A percentile compares a stretch with the other conserved stretches of the same genome.
Conservation (phyloP, 2,888 invertebrate species). For the Callosobruchus maculatus region DNA sequence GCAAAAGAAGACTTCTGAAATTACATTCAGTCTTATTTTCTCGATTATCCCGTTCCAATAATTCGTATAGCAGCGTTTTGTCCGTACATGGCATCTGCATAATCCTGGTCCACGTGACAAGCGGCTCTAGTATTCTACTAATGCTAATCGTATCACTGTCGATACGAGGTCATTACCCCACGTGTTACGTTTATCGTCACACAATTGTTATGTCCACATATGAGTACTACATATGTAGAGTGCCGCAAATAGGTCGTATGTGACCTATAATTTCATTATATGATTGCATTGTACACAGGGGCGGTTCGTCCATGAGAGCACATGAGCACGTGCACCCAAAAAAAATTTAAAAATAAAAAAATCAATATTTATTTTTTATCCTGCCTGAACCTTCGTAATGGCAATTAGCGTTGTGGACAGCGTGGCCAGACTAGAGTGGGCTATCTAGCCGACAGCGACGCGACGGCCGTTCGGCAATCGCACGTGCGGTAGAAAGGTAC, state of each 20-base stretch:
- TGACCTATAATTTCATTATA: neutral
- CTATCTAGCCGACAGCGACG: too few relatives aligned
- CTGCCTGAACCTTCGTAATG: too few relatives aligned
- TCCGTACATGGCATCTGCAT: slow-evolving; percentile 14
- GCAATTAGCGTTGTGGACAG: too few relatives aligned
- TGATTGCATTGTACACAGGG: neutral
- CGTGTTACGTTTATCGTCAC: neutral
- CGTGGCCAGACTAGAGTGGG: too few relatives aligned
- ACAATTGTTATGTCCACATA: neutral
- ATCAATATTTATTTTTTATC: too few relatives aligned
- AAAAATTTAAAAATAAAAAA: too few relatives aligned
- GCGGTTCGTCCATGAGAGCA: too few relatives aligned
- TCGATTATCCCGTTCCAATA: slow-evolving; percentile 20
- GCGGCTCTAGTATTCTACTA: neutral
- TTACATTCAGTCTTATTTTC: neutral
- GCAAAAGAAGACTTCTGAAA: neutral
- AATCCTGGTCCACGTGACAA: slow-evolving; percentile 2
- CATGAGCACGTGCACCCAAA: too few relatives aligned
- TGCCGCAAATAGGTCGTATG: neutral
- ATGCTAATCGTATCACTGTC: neutral
- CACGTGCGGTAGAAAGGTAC: too few relatives aligned
- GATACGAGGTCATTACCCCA: neutral
- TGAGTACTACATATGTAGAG: neutral
- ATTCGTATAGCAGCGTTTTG: slow-evolving; percentile 12
- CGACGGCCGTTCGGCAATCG: too few relatives aligned